These are phyloP conservation scores for Rousettus leschenaultii DNA, from an alignment of 2,113 vertebrate species.

Conservation along the genomic window DNA sequence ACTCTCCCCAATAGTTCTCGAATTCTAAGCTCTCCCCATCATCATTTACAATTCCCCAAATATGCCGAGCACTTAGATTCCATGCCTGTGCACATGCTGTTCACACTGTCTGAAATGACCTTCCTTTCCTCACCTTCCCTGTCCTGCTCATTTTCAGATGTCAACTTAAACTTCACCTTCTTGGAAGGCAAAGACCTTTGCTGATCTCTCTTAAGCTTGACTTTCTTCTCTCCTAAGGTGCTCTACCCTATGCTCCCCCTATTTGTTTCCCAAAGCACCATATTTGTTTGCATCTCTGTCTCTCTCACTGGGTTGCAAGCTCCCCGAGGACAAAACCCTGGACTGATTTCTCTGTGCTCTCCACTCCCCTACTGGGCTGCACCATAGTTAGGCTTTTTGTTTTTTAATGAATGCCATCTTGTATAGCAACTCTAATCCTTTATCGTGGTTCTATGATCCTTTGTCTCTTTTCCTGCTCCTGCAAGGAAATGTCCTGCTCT, in stretches of 20 bases:
- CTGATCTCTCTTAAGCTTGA: background rate
- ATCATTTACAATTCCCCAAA: background rate
- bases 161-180: background rate
- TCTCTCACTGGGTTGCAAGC: background rate
- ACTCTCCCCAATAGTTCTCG: background rate
- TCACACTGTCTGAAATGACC: background rate
- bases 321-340: background rate
- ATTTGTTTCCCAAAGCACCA: background rate
- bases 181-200: background rate
- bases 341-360: background rate
- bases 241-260: background rate
- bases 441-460: background rate
- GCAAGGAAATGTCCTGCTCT: background rate
- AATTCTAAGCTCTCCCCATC: background rate
- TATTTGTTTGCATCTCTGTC: background rate
- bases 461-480: background rate
- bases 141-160: background rate
- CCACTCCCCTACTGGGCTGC: too few species aligned
- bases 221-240: background rate
- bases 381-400: background rate
- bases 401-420: background rate
- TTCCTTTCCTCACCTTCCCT: background rate
- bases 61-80: background rate
- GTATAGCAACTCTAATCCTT: background rate
- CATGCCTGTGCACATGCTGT: background rate